Conservation (phyloP, 2,888 invertebrate species). For the Ophion ventricosus region DNA sequence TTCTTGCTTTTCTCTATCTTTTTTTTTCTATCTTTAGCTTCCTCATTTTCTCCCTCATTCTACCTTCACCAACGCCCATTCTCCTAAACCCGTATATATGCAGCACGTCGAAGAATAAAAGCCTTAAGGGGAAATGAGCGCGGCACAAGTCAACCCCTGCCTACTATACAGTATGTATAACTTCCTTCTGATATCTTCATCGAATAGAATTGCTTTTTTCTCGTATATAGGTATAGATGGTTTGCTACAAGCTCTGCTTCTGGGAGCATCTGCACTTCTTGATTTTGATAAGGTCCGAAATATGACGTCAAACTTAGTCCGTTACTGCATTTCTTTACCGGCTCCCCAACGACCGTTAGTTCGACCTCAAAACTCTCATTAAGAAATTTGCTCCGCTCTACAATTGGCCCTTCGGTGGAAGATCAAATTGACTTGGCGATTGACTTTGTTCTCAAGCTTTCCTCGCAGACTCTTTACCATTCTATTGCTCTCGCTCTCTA, state of each 20-base stretch:
- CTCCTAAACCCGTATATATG: conserved; percentile 39
- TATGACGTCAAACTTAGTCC: conserved; percentile 56
- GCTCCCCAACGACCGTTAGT: conserved; percentile 42
- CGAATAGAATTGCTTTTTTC: conserved; percentile 32
- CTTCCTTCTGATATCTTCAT: conserved; percentile 50
- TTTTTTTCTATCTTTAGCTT: background rate
- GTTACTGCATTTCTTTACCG: conserved; percentile 43
- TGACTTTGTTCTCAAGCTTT: conserved; percentile 61
- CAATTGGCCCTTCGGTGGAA: conserved; percentile 60
- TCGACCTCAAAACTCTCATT: conserved; percentile 64
- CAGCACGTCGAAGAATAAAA: conserved; percentile 56
- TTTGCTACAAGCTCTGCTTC: conserved; percentile 19
- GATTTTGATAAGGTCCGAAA: conserved; percentile 64
- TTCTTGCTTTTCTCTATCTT: conserved; percentile 43
- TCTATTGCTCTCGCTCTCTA: background rate
- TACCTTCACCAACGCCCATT: conserved; percentile 20
- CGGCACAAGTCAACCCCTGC: conserved; percentile 13
- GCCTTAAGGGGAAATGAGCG: conserved; percentile 54
- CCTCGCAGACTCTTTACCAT: conserved; percentile 11
- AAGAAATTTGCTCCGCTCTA: conserved; percentile 60
- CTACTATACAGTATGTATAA: conserved; percentile 8
- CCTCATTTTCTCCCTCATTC: background rate
- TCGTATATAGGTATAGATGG: conserved; percentile 12
- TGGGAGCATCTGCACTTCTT: conserved; percentile 55
- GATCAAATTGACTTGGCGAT: conserved; percentile 66